Conservation (phyloP, 1,140 invertebrate genomes). For the Drosophila arizonae region DNA sequence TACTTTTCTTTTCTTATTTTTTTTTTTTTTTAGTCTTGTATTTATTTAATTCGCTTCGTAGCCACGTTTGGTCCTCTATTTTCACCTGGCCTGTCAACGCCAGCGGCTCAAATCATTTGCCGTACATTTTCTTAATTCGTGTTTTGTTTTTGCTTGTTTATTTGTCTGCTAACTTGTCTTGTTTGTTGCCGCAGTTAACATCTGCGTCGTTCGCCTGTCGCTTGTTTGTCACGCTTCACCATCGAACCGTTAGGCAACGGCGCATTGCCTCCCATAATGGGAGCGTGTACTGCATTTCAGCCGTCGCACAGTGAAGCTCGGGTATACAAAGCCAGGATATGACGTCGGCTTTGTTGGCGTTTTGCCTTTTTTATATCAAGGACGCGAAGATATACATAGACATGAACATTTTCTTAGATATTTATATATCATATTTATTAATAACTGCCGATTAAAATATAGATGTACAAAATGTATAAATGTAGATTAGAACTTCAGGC, state of each 20-base stretch:
- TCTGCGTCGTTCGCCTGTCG: constrained; percentile 24
- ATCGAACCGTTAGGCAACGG: constrained; percentile 56
- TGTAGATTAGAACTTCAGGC: no score
- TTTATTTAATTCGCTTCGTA: constrained; percentile 31
- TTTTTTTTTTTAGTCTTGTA: background rate
- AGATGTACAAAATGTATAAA: no score
- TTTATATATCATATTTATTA: no score
- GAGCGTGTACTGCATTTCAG: constrained; percentile 43
- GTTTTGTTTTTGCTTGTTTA: constrained; percentile 14
- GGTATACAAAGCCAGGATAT: background rate
- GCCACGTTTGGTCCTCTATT: constrained; percentile 22
- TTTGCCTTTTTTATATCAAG: no score
- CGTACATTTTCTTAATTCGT: constrained; percentile 24
- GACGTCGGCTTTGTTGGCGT: background rate
- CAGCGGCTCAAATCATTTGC: constrained; percentile 32
- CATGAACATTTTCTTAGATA: no score
- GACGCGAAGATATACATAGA: no score
- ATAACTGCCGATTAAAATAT: no score
- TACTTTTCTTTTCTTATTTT: background rate
- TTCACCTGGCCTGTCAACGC: constrained; percentile 13
- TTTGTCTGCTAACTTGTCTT: constrained; percentile 11
- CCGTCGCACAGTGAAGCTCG: constrained; percentile 5
- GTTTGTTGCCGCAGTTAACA: constrained; percentile 34
- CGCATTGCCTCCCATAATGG: constrained; percentile 55
- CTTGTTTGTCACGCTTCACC: constrained; percentile 72